Evolutionary conservation across 92 coral and sea anemone species (phyloP), one percentile per base, ranked within the genome.

Genomic region (Paramuricea clavata): DNA sequence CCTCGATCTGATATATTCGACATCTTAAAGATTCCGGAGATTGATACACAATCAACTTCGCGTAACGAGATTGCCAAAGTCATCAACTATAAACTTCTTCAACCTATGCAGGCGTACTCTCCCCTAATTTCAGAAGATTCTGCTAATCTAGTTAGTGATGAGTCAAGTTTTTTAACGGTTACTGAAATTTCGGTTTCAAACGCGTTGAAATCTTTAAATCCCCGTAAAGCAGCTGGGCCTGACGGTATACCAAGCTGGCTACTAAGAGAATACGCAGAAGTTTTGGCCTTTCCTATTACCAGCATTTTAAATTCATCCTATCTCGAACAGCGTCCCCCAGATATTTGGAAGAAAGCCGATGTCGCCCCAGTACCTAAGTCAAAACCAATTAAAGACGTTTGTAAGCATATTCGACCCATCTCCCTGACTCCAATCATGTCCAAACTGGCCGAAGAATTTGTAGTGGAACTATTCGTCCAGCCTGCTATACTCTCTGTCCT

Each of bases 161-260:
- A 12, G 59, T 50, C 59, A 19, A 50, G 59, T 50, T 50, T 50
- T 16, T 50, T 50, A 50, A 50, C 59, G 22, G 22, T 50, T 16
- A 42, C 60, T 19, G 80, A 74, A 32, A 49, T 74, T 23, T 74
- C 80, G 56, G 80, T 74, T 30, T 56, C 56, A 49, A 49, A 56
- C 49, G 34, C 57, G 57, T 32, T 74, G 57, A 34, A 42, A 34
- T 42, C 77, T 21, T 27, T 76, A 28, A 67, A 70, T 70, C 43
- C 42, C 82, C 78, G 83, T 76, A 85, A 89, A 72, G 90, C 93
- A 42, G 75, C 68, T 25, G 90, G 93, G 23, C 90, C 92, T 16
- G 90, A 89, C 83, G 84, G 89, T 61, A 57, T 85, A 28, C 92
- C 92, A 21, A 75, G 33, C 28, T 88, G 85, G 92, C 32, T 88